Evolutionary conservation across 2,797 vertebrate species (phyloP).

Genomic region (Rhabdomys pumilio): DNA sequence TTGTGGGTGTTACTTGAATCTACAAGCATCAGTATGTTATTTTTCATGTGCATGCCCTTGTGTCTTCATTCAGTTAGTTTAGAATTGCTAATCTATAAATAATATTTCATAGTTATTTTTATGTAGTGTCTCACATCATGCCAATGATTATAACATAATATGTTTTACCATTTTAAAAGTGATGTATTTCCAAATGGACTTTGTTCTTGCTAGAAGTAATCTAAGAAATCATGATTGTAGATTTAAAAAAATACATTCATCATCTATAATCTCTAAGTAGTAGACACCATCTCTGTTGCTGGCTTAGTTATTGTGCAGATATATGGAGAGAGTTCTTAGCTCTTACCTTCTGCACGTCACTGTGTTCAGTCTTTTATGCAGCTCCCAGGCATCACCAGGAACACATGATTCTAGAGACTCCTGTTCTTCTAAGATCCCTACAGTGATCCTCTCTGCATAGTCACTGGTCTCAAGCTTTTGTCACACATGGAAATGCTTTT

Average conservation of each 20-base stretch:
- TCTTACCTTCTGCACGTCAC: neutral
- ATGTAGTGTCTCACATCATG: slow-evolving; percentile 72
- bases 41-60: slow-evolving; percentile 67
- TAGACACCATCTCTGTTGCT: neutral
- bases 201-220: slow-evolving; percentile 7
- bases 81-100: slow-evolving; percentile 85
- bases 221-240: slow-evolving; percentile 5
- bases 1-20: slow-evolving; percentile 76
- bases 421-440: neutral
- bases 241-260: slow-evolving; percentile 25
- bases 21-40: slow-evolving; percentile 76
- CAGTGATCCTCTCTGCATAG: neutral
- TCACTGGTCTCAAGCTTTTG: neutral
- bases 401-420: neutral
- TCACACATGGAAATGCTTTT: neutral
- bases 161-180: slow-evolving; percentile 19
- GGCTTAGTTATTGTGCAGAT: neutral
- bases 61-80: slow-evolving; percentile 81
- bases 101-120: slow-evolving; percentile 85
- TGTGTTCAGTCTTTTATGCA: neutral
- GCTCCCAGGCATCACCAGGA: neutral
- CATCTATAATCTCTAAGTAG: neutral
- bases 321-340: neutral
- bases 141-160: slow-evolving; percentile 67
- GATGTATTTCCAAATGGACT: slow-evolving; percentile 42